A percentile compares a stretch with the other conserved stretches of the same genome.
Conservation (phyloP, 1,140 invertebrate species). For the Ctenoplectra terminalis region DNA sequence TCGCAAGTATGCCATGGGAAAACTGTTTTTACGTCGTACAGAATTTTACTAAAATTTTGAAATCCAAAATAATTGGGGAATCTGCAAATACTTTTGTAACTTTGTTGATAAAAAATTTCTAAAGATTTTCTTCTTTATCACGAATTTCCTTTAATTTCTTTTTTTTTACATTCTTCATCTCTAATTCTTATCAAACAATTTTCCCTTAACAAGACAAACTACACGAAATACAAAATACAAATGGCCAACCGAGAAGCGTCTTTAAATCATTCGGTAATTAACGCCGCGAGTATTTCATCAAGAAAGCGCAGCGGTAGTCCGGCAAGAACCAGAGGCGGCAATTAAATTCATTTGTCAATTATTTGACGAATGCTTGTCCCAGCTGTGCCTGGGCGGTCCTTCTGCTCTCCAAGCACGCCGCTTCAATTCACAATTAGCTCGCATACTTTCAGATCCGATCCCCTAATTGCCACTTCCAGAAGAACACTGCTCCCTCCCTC, state of each 20-base stretch:
- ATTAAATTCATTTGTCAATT: slow-evolving; percentile 77
- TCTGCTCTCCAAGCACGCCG: slow-evolving; percentile 17
- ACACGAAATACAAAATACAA: background rate
- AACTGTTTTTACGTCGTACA: no score
- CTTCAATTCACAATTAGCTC: slow-evolving; percentile 75
- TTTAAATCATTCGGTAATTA: slow-evolving; percentile 65
- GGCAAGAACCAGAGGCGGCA: slow-evolving; percentile 60
- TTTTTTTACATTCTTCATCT: no score
- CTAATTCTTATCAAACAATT: no score
- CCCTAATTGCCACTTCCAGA: slow-evolving; percentile 63
- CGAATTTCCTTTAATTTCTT: background rate
- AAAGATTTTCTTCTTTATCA: no score
- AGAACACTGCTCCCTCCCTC: slow-evolving; percentile 9
- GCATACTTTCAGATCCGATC: slow-evolving; percentile 62
- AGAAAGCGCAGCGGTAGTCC: slow-evolving; percentile 4
- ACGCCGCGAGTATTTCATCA: slow-evolving; percentile 56
- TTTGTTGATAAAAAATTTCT: no score
- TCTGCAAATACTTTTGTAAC: no score
- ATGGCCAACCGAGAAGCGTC: background rate
- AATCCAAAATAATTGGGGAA: no score
- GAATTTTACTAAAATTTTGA: no score
- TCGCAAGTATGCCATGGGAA: no score
- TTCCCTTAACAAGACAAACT: no score
- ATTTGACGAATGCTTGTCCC: slow-evolving; percentile 69
- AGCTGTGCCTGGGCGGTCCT: slow-evolving; percentile 41